Percentiles rank a stretch among this genome's conserved stretches.
Evolutionary conservation across 2,113 vertebrate genomes (phyloP).

Genomic region (Lagenorhynchus albirostris): DNA sequence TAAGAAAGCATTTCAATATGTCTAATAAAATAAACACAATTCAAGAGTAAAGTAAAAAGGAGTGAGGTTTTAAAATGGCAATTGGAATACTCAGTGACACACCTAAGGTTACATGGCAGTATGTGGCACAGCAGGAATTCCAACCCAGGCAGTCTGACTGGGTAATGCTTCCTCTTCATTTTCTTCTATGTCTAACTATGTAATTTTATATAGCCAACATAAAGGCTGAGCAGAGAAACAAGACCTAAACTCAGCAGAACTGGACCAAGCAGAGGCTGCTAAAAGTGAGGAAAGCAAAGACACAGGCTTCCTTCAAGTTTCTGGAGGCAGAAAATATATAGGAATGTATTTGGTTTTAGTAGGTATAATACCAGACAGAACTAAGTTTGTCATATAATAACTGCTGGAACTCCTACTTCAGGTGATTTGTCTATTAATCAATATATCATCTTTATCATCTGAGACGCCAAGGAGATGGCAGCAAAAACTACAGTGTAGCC

Average conservation of each 20-base stretch:
- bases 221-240: neutral
- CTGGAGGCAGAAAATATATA: neutral
- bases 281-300: neutral
- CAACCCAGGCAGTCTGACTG: neutral
- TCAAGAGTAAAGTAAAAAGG: neutral
- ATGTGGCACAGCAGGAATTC: neutral
- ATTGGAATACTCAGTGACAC: neutral
- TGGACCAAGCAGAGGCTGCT: neutral
- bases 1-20: neutral
- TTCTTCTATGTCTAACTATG: neutral
- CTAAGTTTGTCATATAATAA: neutral
- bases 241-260: neutral
- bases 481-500: neutral
- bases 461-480: neutral
- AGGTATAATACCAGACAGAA: neutral
- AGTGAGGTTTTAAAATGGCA: neutral
- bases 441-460: neutral
- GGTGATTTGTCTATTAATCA: neutral
- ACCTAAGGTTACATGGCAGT: neutral
- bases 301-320: neutral
- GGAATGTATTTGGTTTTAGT: neutral
- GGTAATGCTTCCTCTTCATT: neutral
- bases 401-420: neutral
- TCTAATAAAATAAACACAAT: neutral
- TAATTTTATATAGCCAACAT: neutral